Evolutionary conservation across 2,888 invertebrate species (phyloP), one percentile per base, ranked within the genome.

Genomic region (Acanthosepion pharaonis): DNA sequence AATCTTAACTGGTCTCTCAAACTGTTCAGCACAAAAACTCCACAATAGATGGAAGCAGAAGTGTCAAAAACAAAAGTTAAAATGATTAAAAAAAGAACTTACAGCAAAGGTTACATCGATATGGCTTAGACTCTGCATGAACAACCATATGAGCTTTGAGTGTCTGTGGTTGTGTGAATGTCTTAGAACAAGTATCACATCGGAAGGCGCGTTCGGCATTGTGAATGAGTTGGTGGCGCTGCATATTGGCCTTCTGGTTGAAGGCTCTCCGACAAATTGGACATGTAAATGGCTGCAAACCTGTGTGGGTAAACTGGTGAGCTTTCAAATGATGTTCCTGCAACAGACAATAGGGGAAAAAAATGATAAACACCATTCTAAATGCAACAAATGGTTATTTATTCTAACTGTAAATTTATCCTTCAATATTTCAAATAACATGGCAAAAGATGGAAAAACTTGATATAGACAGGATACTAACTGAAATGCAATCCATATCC

Each of bases 71-170:
- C 0, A 42, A 42, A 42, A 42, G 23, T 20, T 6, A 33, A 78
- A 78, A 78, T 2, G 33, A n/a, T 2, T 15, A 9, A n/a, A 78
- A 28, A 93, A 93, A n/a, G 6, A 59, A 96, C 97, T 95, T 95
- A 96, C 97, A 97, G 96, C 97, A 97, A 8, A 97, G 95, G 94
- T 96, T 96, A 95, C 97, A 97, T 94, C 96, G 96, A 95, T 96
- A 97, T 42, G 97, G 97, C 95, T 97, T 97, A n/a, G 96, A 96
- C 28, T 97, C 97, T 0, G 97, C 96, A 95, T 97, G 97, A 6
- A 97, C 97, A 59, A 97, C 97, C 96, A 97, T 96, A 95, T 97
- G 97, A 91, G 97, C 97, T 95, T 97, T 97, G n/a, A 97, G 96
- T 5, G 97, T 97, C 95, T 97, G 97, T 23, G 97, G 97, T 95